These are phyloP conservation scores for Heliothis subflexa DNA, from an alignment of 1,140 invertebrate species.

Conservation along the genomic window DNA sequence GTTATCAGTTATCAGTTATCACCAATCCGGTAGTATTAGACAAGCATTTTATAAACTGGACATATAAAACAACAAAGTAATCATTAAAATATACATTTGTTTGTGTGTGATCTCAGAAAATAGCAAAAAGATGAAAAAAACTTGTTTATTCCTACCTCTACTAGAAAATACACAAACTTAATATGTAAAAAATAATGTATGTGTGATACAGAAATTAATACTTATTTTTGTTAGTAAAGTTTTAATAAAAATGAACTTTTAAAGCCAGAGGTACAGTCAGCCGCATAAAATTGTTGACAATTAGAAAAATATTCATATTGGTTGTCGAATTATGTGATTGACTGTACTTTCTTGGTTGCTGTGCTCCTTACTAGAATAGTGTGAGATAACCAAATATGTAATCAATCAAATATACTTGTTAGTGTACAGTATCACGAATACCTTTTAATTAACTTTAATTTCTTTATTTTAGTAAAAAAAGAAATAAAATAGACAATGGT, in stretches of 20 bases:
- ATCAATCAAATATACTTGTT: not conserved
- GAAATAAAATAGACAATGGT: not conserved
- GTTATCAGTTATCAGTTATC: not conserved
- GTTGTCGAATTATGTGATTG: not conserved
- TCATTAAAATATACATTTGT: slow-evolving; percentile 2
- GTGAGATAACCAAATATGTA: slow-evolving; percentile 30
- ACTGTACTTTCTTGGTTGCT: slow-evolving; percentile 8
- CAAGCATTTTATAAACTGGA: slow-evolving; percentile 44
- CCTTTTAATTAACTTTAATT: not conserved
- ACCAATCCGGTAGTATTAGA: slow-evolving; percentile 36
- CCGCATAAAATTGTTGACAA: not conserved
- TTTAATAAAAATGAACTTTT: slow-evolving; percentile 25
- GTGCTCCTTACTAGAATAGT: slow-evolving; percentile 13
- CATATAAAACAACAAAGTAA: slow-evolving; percentile 23
- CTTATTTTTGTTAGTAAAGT: slow-evolving; percentile 53
- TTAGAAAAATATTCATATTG: not conserved
- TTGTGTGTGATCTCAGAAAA: slow-evolving; percentile 37
- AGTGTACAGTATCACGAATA: slow-evolving; percentile 1
- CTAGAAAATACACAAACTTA: slow-evolving; percentile 17
- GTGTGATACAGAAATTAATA: slow-evolving; percentile 37
- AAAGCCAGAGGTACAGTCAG: slow-evolving; percentile 19
- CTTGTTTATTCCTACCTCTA: slow-evolving; percentile 55
- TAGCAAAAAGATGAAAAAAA: slow-evolving; percentile 30
- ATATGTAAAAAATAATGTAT: slow-evolving; percentile 39
- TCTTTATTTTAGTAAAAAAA: not conserved